A percentile compares a stretch with the other conserved stretches of the same genome.
phyloP scores from a whole-genome alignment of 37 sponge, comb jelly and placozoan species.

The Ianthella basta region DNA sequence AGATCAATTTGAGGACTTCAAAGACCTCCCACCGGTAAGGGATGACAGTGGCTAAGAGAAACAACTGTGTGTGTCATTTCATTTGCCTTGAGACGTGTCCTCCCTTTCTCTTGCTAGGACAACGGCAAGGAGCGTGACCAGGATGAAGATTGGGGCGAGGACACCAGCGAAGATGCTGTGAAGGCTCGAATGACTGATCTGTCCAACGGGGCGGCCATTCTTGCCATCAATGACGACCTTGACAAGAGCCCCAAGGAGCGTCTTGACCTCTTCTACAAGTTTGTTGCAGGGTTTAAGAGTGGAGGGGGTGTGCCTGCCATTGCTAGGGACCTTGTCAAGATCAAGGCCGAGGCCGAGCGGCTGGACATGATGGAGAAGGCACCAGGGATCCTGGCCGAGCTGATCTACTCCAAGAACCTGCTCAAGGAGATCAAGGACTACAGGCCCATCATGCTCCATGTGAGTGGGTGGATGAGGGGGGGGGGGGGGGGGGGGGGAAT shows the following conservation, averaged over 20 bases:
- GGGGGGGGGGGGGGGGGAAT: neutral
- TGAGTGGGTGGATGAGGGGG: slow-evolving; percentile 36
- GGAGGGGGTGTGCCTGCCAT: slow-evolving; percentile 54
- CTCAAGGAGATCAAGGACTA: slow-evolving; percentile 84
- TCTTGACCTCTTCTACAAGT: slow-evolving; percentile 88
- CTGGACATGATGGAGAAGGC: slow-evolving; percentile 96
- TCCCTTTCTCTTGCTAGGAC: neutral
- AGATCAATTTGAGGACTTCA: neutral
- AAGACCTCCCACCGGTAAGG: slow-evolving; percentile 1
- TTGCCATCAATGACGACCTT: slow-evolving; percentile 68
- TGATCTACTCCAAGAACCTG: slow-evolving; percentile 80
- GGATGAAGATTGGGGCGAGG: slow-evolving; percentile 91
- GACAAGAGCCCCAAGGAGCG: slow-evolving; percentile 72
- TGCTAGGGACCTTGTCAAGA: slow-evolving; percentile 44
- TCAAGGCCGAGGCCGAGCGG: slow-evolving; percentile 92
- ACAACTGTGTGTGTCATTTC: too few species aligned
- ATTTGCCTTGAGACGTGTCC: neutral
- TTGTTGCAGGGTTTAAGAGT: slow-evolving; percentile 77
- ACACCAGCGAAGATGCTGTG: slow-evolving; percentile 84
- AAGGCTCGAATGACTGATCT: slow-evolving; percentile 72
- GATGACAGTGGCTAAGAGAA: too few species aligned
- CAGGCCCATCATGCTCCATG: slow-evolving; percentile 85
- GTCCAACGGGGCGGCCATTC: slow-evolving; percentile 50
- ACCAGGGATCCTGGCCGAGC: slow-evolving; percentile 89
- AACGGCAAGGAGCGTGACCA: slow-evolving; percentile 20